Evolutionary conservation across 2,797 vertebrate species (phyloP), one percentile per base, ranked within the genome.

Genomic region (Sus cebifrons): DNA sequence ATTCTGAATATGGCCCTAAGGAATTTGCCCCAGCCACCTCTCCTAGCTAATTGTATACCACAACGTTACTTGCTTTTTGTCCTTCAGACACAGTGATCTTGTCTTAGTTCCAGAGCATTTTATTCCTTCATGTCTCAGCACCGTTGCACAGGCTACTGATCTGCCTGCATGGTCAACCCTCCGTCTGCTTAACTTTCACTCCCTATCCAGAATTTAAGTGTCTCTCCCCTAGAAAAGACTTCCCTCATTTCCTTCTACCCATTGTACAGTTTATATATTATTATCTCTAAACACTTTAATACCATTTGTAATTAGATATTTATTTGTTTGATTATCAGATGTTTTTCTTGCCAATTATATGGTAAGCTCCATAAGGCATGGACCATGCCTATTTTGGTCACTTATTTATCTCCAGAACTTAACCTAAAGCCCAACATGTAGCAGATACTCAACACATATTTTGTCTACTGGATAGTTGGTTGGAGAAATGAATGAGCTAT

Each of bases 281-380:
- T 56, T 77, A 81, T 87, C 25, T 84, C 95, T 68, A 74, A 75
- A 18, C 21, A 91, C 23, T 88, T 58, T 32, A 64, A 54, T 29
- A 32, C 12, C 29, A 81, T 74, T 70, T 49, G 25, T 75, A 70
- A 77, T 87, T 81, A 90, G 92, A 71, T n/a, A 82, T 27, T 78
- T 89, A 79, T 70, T 86, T 85, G 4, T 49, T 29, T 82, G 58
- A 64, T 74, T 32, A 52, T 36, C n/a, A 32, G 18, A 65, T 56
- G 4, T 56, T 81, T 74, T 93, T 62, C 27, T n/a, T 40, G 27
- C 2, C 67, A 21, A 52, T 20, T n/a, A 64, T 62, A 68, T 17
- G 54, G 1, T 54, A 54, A 97, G 11, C 0, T 32, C 29, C 56
- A 60, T 18, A 73, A 4, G 17, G 13, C 32, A 89, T 12, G 0